These are phyloP conservation scores for Hemibagrus wyckioides DNA, from an alignment of 2,113 vertebrate species.

Conservation along the genomic window DNA sequence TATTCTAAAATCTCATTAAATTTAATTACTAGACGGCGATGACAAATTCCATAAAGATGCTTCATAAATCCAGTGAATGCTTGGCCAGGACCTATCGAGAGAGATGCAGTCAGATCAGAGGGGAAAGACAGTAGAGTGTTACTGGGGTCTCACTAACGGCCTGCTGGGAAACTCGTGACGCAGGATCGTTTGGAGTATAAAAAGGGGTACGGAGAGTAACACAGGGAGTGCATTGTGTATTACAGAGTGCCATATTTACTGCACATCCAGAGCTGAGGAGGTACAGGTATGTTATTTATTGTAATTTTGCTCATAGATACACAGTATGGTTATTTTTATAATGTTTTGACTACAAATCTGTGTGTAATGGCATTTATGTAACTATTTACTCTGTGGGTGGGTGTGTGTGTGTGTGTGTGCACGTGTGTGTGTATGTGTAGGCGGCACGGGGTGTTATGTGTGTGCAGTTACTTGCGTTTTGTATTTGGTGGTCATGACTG, in stretches of 20 bases:
- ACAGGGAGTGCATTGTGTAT: background rate
- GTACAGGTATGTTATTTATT: slow-evolving; percentile 20
- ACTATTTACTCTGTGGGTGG: too few relatives aligned
- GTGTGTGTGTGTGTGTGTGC: background rate
- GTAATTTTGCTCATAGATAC: background rate
- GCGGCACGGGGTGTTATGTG: too few relatives aligned
- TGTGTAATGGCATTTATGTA: background rate
- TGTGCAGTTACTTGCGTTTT: background rate
- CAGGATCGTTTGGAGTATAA: slow-evolving; percentile 30
- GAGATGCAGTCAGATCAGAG: slow-evolving; percentile 37
- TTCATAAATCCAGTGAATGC: slow-evolving; percentile 31
- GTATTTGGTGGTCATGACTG: background rate
- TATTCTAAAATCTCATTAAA: slow-evolving; percentile 18
- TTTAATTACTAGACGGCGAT: slow-evolving; percentile 8
- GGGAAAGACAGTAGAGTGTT: background rate
- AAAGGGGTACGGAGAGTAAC: slow-evolving; percentile 2
- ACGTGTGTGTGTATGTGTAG: background rate
- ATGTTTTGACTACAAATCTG: background rate
- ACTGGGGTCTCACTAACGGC: slow-evolving; percentile 8
- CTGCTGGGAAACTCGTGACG: slow-evolving; percentile 47
- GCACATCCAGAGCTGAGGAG: background rate
- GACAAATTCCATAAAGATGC: slow-evolving; percentile 24
- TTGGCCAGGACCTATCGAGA: background rate
- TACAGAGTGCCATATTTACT: background rate
- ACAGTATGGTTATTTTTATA: background rate